These are phyloP conservation scores for Drosophila sucinea DNA, from an alignment of 1,140 invertebrate species.

Conservation along the genomic window DNA sequence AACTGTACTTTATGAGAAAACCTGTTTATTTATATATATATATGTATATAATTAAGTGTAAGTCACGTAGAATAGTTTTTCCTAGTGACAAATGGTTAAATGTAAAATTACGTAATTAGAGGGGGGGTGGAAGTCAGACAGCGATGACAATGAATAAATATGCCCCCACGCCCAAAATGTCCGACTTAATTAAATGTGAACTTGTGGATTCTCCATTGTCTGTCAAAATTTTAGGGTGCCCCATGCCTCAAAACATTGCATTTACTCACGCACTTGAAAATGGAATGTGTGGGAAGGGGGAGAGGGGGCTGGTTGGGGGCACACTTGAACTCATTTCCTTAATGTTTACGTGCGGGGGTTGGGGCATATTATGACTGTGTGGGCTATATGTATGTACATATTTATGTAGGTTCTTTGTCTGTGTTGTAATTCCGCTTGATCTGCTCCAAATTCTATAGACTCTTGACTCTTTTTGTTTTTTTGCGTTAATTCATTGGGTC, in stretches of 20 bases:
- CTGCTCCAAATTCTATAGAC: slow-evolving; percentile 28
- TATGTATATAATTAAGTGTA: too few species aligned
- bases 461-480: slow-evolving; percentile 1
- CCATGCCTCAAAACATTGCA: slow-evolving; percentile 28
- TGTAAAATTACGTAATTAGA: slow-evolving; percentile 57
- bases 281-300: slow-evolving; percentile 9
- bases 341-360: slow-evolving; percentile 3
- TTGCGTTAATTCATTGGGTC: slow-evolving; percentile 20
- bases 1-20: slow-evolving; percentile 26
- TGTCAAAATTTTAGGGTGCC: slow-evolving; percentile 40
- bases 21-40: slow-evolving; percentile 22
- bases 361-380: slow-evolving; percentile 1
- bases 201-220: slow-evolving; percentile 52
- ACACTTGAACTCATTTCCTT: slow-evolving; percentile 68
- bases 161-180: slow-evolving; percentile 40
- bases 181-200: slow-evolving; percentile 70
- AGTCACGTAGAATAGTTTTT: slow-evolving; percentile 37
- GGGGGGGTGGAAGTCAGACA: background rate
- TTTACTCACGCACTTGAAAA: slow-evolving; percentile 37
- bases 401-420: slow-evolving; percentile 28
- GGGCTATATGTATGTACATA: slow-evolving; percentile 3
- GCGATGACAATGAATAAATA: slow-evolving; percentile 17
- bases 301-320: slow-evolving; percentile 27
- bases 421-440: slow-evolving; percentile 20
- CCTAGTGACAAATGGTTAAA: slow-evolving; percentile 31